These are phyloP conservation scores for Petrocephalus schoutedeni DNA, from an alignment of 2,797 vertebrate species.

Conservation along the genomic window DNA sequence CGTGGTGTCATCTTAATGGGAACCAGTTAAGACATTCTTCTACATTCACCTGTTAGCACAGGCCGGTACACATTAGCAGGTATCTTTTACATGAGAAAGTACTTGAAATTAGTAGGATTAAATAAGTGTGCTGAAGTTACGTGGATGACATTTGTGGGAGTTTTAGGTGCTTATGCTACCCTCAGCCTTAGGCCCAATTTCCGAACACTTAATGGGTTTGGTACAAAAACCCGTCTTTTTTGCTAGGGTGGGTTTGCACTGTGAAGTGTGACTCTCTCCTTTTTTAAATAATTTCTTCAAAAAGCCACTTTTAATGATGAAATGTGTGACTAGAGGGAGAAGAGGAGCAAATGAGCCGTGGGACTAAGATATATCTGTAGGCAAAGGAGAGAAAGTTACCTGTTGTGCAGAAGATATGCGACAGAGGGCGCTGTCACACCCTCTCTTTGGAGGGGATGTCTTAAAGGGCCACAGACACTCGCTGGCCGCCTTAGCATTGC, in stretches of 20 bases:
- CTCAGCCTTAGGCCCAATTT: slow-evolving; percentile 57
- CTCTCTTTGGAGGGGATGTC: neutral
- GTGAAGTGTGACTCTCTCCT: slow-evolving; percentile 23
- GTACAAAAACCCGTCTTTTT: slow-evolving; percentile 26
- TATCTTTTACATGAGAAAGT: slow-evolving; percentile 73
- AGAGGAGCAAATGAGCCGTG: slow-evolving; percentile 47
- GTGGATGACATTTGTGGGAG: slow-evolving; percentile 37
- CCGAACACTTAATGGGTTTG: slow-evolving; percentile 40
- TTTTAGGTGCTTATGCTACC: slow-evolving; percentile 54
- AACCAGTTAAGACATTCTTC: neutral
- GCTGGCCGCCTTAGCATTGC: neutral
- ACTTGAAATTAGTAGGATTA: slow-evolving; percentile 69
- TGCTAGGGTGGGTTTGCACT: neutral
- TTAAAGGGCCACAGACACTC: neutral
- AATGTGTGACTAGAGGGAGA: neutral
- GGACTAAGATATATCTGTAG: slow-evolving; percentile 53
- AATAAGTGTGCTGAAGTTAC: slow-evolving; percentile 39
- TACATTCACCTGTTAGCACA: slow-evolving; percentile 25
- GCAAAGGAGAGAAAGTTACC: slow-evolving; percentile 40
- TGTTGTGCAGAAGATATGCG: slow-evolving; percentile 44
- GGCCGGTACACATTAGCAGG: slow-evolving; percentile 41
- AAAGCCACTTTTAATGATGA: slow-evolving; percentile 26
- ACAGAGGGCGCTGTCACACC: slow-evolving; percentile 31
- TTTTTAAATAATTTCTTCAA: slow-evolving; percentile 29
- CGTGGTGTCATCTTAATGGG: slow-evolving; percentile 30